A percentile compares a stretch with the other conserved stretches of the same genome.
Conservation (phyloP, 2,888 invertebrate genomes). For the Drosophila paranaensis region DNA sequence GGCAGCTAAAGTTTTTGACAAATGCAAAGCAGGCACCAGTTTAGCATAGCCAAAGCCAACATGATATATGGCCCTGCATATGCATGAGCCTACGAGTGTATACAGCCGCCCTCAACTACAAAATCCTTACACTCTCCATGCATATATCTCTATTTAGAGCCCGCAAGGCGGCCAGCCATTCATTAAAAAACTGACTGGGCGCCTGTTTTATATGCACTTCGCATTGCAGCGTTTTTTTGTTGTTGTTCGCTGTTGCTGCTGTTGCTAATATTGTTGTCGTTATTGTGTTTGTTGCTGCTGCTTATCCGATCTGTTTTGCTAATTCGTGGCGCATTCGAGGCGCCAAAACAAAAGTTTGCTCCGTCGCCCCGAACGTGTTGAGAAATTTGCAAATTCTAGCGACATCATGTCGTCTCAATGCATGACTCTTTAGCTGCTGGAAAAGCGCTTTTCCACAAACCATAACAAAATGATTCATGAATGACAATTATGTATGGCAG, state of each 20-base stretch:
- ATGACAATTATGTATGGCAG: constrained; percentile 36
- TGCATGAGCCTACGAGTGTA: constrained; percentile 26
- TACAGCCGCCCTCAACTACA: constrained; percentile 5
- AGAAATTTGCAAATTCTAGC: constrained; percentile 53
- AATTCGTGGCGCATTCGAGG: constrained; percentile 80
- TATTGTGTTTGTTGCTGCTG: constrained; percentile 30
- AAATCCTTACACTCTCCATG: constrained; percentile 38
- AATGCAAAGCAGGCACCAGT: constrained; percentile 55
- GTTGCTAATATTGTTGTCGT: constrained; percentile 14
- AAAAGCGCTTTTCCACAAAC: constrained; percentile 53
- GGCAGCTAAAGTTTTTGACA: constrained; percentile 42
- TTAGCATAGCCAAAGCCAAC: constrained; percentile 51
- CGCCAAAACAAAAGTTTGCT: constrained; percentile 69
- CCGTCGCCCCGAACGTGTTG: constrained; percentile 63
- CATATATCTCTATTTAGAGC: constrained; percentile 16
- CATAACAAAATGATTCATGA: constrained; percentile 56
- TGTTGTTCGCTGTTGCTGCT: constrained; percentile 26
- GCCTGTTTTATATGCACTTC: constrained; percentile 65
- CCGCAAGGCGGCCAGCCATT: constrained; percentile 54
- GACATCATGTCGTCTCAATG: constrained; percentile 20
- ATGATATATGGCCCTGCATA: constrained; percentile 64
- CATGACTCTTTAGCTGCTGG: constrained; percentile 20
- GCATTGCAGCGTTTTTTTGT: constrained; percentile 45
- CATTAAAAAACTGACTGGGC: constrained; percentile 68
- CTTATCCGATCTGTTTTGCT: constrained; percentile 83